Conservation (phyloP, 2,888 invertebrate species). For the Andricus quercusramuli region DNA sequence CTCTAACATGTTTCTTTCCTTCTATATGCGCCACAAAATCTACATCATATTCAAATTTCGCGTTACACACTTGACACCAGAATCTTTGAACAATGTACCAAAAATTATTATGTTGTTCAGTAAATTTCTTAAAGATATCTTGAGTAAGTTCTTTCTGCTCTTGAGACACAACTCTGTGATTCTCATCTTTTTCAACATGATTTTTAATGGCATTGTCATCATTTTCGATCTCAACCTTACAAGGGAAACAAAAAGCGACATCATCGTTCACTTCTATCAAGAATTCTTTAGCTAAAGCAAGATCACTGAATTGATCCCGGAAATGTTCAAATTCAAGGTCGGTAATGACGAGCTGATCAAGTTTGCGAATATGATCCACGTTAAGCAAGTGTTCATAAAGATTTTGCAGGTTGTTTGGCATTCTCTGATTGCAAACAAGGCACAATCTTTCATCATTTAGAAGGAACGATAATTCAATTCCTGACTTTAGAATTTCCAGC, state of each 20-base stretch:
- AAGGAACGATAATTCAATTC: conserved; percentile 52
- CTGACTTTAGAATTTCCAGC: conserved; percentile 50
- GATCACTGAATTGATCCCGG: conserved; percentile 51
- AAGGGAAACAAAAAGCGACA: conserved; percentile 44
- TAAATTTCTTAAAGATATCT: conserved; percentile 35
- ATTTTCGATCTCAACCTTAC: conserved; percentile 43
- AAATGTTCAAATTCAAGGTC: conserved; percentile 47
- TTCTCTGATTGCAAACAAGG: conserved; percentile 60
- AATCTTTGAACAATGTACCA: conserved; percentile 65
- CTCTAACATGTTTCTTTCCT: conserved; percentile 34
- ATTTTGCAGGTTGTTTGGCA: conserved; percentile 51
- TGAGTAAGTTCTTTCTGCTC: conserved; percentile 3
- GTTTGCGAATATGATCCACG: conserved; percentile 56
- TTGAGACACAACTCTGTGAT: conserved; percentile 34
- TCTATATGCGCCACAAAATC: conserved; percentile 60
- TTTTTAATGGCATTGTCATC: conserved; percentile 37
- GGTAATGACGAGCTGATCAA: conserved; percentile 57
- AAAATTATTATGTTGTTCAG: conserved; percentile 38
- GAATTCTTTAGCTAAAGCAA: conserved; percentile 42
- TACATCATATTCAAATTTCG: conserved; percentile 53
- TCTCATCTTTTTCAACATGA: conserved; percentile 38
- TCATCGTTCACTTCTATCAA: conserved; percentile 43
- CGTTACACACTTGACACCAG: conserved; percentile 58
- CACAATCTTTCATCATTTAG: conserved; percentile 54
- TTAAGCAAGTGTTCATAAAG: conserved; percentile 63